A percentile compares a stretch with the other conserved stretches of the same genome.
phyloP scores from a whole-genome alignment of 2,888 invertebrate genomes.

The Phaonia tiefii region DNA sequence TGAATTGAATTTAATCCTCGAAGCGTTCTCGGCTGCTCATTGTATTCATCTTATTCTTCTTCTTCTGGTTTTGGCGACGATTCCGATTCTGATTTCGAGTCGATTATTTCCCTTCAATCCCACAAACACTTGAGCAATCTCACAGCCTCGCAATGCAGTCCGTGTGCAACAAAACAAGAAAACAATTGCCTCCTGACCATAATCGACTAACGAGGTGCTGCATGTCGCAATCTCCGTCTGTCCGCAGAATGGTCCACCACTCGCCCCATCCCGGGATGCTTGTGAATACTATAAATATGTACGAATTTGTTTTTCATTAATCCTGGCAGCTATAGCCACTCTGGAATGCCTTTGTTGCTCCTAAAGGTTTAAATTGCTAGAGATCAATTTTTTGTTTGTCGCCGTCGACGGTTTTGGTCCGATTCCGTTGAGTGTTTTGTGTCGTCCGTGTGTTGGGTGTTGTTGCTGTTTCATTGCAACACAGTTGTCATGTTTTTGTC shows the following conservation, averaged over 20 bases:
- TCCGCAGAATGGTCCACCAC: conserved; percentile 9
- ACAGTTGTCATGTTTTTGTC: conserved; percentile 81
- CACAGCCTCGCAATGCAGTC: conserved; percentile 19
- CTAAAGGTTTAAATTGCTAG: conserved; percentile 62
- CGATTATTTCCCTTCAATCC: conserved; percentile 64
- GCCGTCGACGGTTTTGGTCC: conserved; percentile 31
- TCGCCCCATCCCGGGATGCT: conserved; percentile 44
- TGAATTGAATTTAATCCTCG: conserved; percentile 66
- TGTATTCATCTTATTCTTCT: conserved; percentile 16
- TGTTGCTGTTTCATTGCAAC: conserved; percentile 62
- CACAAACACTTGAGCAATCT: conserved; percentile 61
- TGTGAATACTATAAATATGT: conserved; percentile 69
- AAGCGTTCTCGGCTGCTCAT: conserved; percentile 44
- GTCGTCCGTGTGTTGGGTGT: conserved; percentile 63
- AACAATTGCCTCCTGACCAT: conserved; percentile 65
- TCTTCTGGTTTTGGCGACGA: conserved; percentile 46
- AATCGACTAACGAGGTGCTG: conserved; percentile 77
- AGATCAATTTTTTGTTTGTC: conserved; percentile 51
- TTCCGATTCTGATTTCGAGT: conserved; percentile 35
- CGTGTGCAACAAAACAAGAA: conserved; percentile 69
- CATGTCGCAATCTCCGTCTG: conserved; percentile 44
- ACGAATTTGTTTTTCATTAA: conserved; percentile 73
- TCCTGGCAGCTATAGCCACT: conserved; percentile 72
- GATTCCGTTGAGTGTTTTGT: background rate
- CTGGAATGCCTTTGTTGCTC: conserved; percentile 64